Conservation (phyloP, 2,888 invertebrate species). For the Hofmannophila pseudospretella region DNA sequence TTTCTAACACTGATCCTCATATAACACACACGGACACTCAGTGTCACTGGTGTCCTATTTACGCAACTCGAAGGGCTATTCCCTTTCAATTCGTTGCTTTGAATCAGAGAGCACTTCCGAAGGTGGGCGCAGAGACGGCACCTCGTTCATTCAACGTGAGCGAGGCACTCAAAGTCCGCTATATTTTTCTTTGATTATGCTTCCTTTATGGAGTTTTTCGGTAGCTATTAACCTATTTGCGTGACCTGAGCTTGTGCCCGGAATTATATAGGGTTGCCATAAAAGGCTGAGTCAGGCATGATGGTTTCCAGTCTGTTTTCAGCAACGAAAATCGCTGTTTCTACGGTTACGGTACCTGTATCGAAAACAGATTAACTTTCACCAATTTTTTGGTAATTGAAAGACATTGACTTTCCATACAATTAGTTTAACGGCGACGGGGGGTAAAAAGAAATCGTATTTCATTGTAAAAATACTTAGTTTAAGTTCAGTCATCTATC, state of each 20-base stretch:
- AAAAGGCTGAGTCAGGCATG: neutral
- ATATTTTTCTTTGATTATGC: constrained; percentile 54
- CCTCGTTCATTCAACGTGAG: constrained; percentile 24
- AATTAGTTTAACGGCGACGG: too few species aligned
- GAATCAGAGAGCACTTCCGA: constrained; percentile 15
- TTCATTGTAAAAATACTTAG: too few species aligned
- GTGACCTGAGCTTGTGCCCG: constrained; percentile 43
- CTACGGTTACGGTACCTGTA: too few species aligned
- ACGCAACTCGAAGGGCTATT: constrained; percentile 5
- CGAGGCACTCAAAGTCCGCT: constrained; percentile 34
- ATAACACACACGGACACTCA: constrained; percentile 13
- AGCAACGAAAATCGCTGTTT: too few species aligned
- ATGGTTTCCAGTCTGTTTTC: too few species aligned
- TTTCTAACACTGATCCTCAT: too few species aligned
- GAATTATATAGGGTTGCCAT: constrained; percentile 12
- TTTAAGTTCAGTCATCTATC: too few species aligned
- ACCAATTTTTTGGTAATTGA: too few species aligned
- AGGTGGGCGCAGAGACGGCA: constrained; percentile 8
- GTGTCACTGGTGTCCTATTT: neutral
- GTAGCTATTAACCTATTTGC: constrained; percentile 59
- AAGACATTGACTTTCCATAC: too few species aligned
- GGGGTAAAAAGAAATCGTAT: too few species aligned
- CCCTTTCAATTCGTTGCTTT: constrained; percentile 14
- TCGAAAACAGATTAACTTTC: too few species aligned
- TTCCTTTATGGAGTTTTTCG: constrained; percentile 47